phyloP scores from a whole-genome alignment of 1,140 invertebrate species.

The Oryctes rhinoceros region DNA sequence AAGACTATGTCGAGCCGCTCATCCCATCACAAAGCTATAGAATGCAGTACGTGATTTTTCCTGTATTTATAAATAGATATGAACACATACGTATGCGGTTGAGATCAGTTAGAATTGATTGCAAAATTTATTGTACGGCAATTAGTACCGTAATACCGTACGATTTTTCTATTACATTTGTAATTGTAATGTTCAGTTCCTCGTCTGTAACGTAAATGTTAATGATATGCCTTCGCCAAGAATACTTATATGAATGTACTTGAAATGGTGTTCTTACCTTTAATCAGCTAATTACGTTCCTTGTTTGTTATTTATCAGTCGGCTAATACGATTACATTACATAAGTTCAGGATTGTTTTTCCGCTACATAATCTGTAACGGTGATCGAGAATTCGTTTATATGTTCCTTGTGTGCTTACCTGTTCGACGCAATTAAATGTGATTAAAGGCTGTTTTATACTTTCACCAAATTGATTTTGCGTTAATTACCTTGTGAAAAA shows the following conservation, averaged over 20 bases:
- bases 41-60: not conserved
- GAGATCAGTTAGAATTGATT: not conserved
- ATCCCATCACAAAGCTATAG: too few species aligned
- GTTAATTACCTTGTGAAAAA: too few species aligned
- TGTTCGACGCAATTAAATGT: too few species aligned
- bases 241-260: not conserved
- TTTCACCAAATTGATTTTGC: too few species aligned
- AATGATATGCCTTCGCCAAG: slow-evolving; percentile 1
- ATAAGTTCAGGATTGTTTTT: slow-evolving; percentile 17
- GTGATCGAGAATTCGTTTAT: not conserved
- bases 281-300: slow-evolving; percentile 7
- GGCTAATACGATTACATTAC: not conserved
- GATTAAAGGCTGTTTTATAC: too few species aligned
- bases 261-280: not conserved
- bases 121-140: not conserved
- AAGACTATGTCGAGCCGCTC: too few species aligned
- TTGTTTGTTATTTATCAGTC: slow-evolving; percentile 21
- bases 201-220: slow-evolving; percentile 6
- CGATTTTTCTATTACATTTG: slow-evolving; percentile 2
- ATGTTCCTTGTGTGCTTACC: too few species aligned
- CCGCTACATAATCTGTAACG: slow-evolving; percentile 9
- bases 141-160: not conserved
- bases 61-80: too few species aligned
- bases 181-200: slow-evolving; percentile 15
- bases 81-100: not conserved